Percentiles rank a stretch among this genome's conserved stretches.
phyloP scores from a whole-genome alignment of 2,113 vertebrate species.

The Emydocephalus ijimae region DNA sequence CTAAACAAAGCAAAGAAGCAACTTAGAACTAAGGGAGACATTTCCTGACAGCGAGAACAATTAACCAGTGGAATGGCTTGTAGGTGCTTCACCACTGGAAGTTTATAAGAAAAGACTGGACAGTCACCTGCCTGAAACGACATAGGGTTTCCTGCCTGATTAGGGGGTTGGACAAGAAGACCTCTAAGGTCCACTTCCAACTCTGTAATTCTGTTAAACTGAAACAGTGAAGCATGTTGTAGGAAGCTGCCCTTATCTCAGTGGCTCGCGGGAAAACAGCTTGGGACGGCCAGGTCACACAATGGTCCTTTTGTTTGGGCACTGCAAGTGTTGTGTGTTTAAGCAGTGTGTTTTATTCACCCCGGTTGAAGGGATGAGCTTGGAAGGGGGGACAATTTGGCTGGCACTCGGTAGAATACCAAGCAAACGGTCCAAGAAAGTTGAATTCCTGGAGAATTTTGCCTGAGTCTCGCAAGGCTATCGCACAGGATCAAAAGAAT shows the following conservation, averaged over 20 bases:
- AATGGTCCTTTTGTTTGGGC: neutral
- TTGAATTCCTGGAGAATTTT: neutral
- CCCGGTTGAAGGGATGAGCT: neutral
- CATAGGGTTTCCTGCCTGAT: too few species aligned
- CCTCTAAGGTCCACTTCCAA: too few species aligned
- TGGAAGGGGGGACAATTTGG: neutral
- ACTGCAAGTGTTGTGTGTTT: neutral
- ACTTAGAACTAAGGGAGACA: too few species aligned
- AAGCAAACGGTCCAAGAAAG: neutral
- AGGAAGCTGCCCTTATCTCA: neutral
- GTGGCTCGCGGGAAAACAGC: neutral
- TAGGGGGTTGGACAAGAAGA: too few species aligned
- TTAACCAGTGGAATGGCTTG: too few species aligned
- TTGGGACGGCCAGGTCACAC: neutral
- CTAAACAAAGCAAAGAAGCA: too few species aligned
- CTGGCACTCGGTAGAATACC: neutral
- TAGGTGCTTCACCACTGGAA: too few species aligned
- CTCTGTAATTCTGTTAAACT: too few species aligned
- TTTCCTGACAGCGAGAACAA: too few species aligned
- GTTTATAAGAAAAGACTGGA: too few species aligned
- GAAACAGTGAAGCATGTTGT: neutral
- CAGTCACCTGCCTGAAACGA: too few species aligned
- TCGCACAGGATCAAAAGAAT: neutral
- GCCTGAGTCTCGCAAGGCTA: neutral
- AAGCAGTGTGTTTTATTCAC: neutral